Evolutionary conservation across 2,797 vertebrate genomes (phyloP).

Genomic region (Acanthurus tractus): DNA sequence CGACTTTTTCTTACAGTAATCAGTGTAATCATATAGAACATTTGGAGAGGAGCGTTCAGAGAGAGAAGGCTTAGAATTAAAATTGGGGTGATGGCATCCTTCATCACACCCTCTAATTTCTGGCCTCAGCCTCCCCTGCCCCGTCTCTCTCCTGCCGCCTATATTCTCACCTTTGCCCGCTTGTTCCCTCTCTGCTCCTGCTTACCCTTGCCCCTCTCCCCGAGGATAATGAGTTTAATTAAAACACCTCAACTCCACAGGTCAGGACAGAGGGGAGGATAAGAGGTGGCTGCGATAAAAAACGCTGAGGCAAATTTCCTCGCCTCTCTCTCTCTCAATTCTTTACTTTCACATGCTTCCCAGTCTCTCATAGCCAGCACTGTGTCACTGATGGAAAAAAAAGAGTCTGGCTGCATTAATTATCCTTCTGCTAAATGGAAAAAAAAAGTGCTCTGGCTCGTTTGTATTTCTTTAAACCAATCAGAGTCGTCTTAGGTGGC

Average conservation of each 20-base stretch:
- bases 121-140: background rate
- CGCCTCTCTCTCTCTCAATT: conserved; percentile 16
- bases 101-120: conserved; percentile 5
- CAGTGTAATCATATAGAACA: background rate
- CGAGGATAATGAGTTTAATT: conserved; percentile 67
- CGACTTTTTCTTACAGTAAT: background rate
- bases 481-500: no score
- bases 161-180: conserved; percentile 29
- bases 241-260: conserved; percentile 53
- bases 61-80: background rate
- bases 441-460: no score
- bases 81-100: conserved; percentile 14
- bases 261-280: conserved; percentile 40
- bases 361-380: no score
- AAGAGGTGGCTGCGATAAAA: conserved; percentile 27
- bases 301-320: conserved; percentile 28
- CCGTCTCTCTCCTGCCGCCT: background rate
- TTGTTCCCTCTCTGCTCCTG: conserved; percentile 19
- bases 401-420: no score
- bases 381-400: no score
- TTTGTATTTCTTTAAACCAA: no score
- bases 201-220: conserved; percentile 36
- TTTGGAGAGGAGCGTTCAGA: background rate
- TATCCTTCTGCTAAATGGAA: no score
- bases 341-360: background rate